Conservation (phyloP, 1,140 invertebrate genomes). For the Hylyphantes graminicola region DNA sequence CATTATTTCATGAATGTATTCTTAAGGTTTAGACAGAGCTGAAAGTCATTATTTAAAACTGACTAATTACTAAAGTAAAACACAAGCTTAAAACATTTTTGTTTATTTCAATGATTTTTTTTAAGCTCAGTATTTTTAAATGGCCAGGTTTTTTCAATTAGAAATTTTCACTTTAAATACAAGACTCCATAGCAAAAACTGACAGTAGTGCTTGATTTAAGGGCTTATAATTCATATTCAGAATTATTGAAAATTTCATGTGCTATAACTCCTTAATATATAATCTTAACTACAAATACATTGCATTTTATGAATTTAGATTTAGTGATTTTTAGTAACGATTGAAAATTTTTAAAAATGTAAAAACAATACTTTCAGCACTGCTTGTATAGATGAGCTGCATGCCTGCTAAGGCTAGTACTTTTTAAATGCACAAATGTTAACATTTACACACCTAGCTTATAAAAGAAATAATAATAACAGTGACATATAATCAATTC, state of each 20-base stretch:
- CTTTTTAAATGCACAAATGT: neutral
- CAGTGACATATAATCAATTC: too few species aligned
- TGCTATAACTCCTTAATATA: neutral
- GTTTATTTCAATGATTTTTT: neutral
- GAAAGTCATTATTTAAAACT: conserved; percentile 13
- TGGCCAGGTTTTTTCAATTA: neutral
- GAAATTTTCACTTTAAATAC: neutral
- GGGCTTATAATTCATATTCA: neutral
- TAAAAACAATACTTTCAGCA: conserved; percentile 34
- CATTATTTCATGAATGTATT: conserved; percentile 13
- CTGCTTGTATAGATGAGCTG: conserved; percentile 39
- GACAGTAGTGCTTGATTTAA: conserved; percentile 18
- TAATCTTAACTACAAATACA: conserved; percentile 7
- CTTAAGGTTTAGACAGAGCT: conserved; percentile 19
- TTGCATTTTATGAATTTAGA: conserved; percentile 3
- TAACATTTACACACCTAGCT: neutral
- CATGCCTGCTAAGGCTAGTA: neutral
- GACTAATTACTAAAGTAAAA: neutral
- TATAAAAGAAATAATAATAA: neutral
- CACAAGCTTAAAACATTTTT: too few species aligned
- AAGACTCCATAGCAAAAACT: neutral
- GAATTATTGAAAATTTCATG: too few species aligned
- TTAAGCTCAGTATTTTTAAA: conserved; percentile 12
- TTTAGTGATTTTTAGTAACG: neutral
- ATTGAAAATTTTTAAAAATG: too few species aligned